Conservation (phyloP, 2,797 vertebrate species). For the Alauda arvensis region DNA sequence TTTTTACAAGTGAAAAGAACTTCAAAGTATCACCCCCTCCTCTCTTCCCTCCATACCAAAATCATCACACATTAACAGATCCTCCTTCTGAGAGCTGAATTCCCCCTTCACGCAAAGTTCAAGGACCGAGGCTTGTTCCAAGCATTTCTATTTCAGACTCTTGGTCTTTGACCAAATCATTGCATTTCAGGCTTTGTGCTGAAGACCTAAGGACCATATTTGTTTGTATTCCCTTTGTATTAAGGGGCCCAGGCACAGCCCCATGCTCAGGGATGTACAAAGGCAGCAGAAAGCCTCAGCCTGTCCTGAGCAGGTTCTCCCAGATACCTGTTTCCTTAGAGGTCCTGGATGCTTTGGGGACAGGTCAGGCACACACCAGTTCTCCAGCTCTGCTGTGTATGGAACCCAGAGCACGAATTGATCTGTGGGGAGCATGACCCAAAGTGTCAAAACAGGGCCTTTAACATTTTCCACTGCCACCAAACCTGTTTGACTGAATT, state of each 20-base stretch:
- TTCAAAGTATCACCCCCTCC: neutral
- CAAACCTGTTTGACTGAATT: constrained; percentile 70
- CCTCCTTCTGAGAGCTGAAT: constrained; percentile 35
- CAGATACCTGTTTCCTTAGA: neutral
- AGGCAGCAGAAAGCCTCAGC: neutral
- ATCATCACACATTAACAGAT: constrained; percentile 22
- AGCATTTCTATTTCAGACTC: constrained; percentile 36
- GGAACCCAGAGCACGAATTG: constrained; percentile 1
- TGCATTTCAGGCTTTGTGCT: neutral
- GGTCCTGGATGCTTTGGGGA: neutral
- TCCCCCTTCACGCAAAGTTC: neutral
- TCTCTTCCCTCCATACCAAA: constrained; percentile 25
- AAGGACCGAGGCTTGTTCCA: constrained; percentile 15
- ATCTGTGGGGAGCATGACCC: constrained; percentile 37
- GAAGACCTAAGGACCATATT: constrained; percentile 21
- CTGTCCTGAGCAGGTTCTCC: neutral
- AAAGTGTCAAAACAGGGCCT: constrained; percentile 45
- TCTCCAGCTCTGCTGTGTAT: neutral
- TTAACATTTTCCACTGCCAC: constrained; percentile 65
- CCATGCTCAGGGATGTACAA: neutral
- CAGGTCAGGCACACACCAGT: neutral
- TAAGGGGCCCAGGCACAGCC: neutral
- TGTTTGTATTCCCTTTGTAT: neutral
- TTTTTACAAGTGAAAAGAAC: neutral
- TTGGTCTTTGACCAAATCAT: constrained; percentile 44